Base-by-base conservation (phyloP, 2,113 vertebrate genomes). In the Cricetomys ansorgei region DNA sequence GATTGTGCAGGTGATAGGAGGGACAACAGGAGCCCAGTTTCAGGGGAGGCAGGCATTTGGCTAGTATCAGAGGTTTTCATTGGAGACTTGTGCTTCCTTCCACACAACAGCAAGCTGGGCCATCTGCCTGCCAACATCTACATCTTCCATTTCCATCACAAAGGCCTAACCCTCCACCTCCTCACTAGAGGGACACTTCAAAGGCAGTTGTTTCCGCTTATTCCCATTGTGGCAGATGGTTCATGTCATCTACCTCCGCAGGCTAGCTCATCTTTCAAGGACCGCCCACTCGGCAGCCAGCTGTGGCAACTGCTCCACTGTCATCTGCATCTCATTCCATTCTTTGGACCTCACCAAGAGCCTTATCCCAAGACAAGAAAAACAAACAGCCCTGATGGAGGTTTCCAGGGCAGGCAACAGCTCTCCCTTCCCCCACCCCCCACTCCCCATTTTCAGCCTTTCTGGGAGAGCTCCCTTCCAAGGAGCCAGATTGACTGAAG, bases 251-350 rank as follows among this genome's bases (percentile, higher is more conserved):
- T 95, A 97, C 96, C 98, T 98, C 97, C 98, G 98, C 94, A 83
- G 96, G 96, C 97, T 96, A 96, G 97, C 98, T 98, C 98, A 97
- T 98, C 98, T 98, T 97, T 95, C 93, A 97, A 97, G 96, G 95
- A 97, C 98, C 34, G 93, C 98, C 98, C 96, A 92, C 98, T 98
- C 96, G 91, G 90, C 97, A 97, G 97, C 98, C 98, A 99, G 98
- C 98, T 99, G 98, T 98, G 98, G 98, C 98, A 98, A 99, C 97
- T 98, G 97, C 92, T 98, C 96, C 97, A 93, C 92, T 98, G 98
- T 98, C 98, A 97, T 98, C 98, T 98, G 98, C 76, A 97, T 98
- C 95, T 96, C 97, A 97, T 99, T 98, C 98, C 98, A 93, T 98
- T 98, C 98, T 95, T 96, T 97, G 98, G 98, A 98, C 97, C 97